Base-by-base conservation (phyloP, 2,888 invertebrate species). In the Amiota mariae region DNA sequence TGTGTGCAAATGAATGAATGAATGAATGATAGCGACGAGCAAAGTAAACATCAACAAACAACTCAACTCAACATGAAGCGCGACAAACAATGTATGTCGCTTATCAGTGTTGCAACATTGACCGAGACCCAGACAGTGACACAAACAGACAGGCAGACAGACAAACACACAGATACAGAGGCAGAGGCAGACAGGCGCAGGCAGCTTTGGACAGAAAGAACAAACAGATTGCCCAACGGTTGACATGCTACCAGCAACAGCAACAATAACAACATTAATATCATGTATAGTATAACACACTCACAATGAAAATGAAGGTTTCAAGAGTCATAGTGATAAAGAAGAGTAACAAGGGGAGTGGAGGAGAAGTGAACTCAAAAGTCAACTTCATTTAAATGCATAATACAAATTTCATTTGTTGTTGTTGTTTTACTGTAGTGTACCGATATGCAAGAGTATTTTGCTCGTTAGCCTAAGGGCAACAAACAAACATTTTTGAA, bases 351-450 rank as follows among this genome's bases (percentile, higher is more conserved):
- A 51, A 20, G 18, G 24, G 11, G 11, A 59, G 59, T 11, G 59
- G 2, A 15, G 11, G 20, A 11, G 20, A 9, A 49, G 49, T 36
- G 59, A n/a, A n/a, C 13, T 48, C 49, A 47, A 76, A 76, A 77
- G 72, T 75, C 73, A 73, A 76, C 71, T 76, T 75, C 66, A 75
- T 77, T 78, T 72, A 75, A 78, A 78, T 78, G 73, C 70, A 75
- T 72, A 75, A 73, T 73, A 75, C 72, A 72, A 72, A 18, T 72
- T 72, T 71, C 24, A 71, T 57, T 2, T 46, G 70, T n/a, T 71
- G 8, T 48, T 66, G 66, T 36, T 24, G 13, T 68, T 54, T 13
- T 68, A 36, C 24, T 67, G 51, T 67, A 54, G 20, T 51, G 20
- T 18, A 24, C 24, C 1, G 1, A 24, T 3, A 51, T 20, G 46